phyloP scores from a whole-genome alignment of 2,888 invertebrate genomes.

The Galerucella pusilla region DNA sequence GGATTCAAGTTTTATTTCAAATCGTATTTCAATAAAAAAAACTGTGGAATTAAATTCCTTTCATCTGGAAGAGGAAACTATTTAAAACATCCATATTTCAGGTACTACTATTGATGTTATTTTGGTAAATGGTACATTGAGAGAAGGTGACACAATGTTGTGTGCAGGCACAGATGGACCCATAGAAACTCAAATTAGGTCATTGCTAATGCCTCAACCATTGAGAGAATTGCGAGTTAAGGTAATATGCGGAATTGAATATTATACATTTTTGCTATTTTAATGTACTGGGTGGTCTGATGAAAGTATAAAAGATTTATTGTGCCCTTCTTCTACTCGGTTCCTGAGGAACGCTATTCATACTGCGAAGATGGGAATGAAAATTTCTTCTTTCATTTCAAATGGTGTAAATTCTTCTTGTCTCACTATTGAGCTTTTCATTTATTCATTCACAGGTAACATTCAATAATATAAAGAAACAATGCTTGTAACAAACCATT shows the following conservation, averaged over 20 bases:
- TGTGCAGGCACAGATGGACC: slow-evolving; percentile 98
- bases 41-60: no score
- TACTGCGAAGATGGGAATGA: no score
- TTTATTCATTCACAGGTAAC: no score
- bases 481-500: no score
- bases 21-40: no score
- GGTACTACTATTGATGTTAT: slow-evolving; percentile 99
- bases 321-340: neutral
- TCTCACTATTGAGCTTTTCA: no score
- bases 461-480: no score
- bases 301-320: slow-evolving; percentile 1
- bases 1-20: no score
- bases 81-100: slow-evolving; percentile 11
- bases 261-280: slow-evolving; percentile 12
- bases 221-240: slow-evolving; percentile 97
- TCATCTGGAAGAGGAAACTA: no score
- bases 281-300: neutral
- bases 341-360: no score
- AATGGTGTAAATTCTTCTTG: no score
- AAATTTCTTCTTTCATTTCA: no score
- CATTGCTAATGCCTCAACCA: slow-evolving; percentile 97
- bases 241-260: slow-evolving; percentile 65
- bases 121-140: slow-evolving; percentile 94
- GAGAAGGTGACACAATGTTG: slow-evolving; percentile 94
- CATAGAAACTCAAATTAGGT: slow-evolving; percentile 96